Conservation (phyloP, 2,888 invertebrate genomes). For the Catonia carolina region DNA sequence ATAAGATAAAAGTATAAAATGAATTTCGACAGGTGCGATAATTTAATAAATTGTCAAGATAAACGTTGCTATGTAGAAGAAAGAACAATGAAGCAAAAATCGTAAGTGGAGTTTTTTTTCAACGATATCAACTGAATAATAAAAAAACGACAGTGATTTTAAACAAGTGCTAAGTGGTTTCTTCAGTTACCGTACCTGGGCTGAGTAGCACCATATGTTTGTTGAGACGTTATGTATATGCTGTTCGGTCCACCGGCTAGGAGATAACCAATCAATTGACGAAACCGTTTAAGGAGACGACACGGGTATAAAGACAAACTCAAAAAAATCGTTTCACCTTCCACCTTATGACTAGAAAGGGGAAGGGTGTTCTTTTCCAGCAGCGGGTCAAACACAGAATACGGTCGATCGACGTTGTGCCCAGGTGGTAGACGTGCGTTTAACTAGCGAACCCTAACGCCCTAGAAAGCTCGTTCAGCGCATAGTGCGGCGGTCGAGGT, state of each 20-base stretch:
- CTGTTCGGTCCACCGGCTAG: slow-evolving; percentile 15
- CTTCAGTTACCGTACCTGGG: slow-evolving; percentile 35
- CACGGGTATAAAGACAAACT: background rate
- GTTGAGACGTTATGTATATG: slow-evolving; percentile 24
- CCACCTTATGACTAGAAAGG: background rate
- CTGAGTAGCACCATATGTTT: slow-evolving; percentile 39
- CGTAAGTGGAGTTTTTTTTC: too few relatives aligned
- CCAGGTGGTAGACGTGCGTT: background rate
- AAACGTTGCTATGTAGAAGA: too few relatives aligned
- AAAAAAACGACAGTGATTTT: too few relatives aligned
- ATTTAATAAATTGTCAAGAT: too few relatives aligned
- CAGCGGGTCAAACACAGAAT: background rate
- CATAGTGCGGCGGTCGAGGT: background rate
- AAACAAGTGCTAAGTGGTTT: too few relatives aligned
- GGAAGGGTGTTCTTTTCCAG: slow-evolving; percentile 6
- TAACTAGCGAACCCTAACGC: background rate
- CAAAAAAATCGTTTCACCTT: background rate
- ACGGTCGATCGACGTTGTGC: background rate
- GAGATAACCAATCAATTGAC: background rate
- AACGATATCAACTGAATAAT: too few relatives aligned
- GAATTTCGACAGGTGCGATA: too few relatives aligned
- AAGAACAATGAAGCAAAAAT: too few relatives aligned
- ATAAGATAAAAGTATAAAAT: too few relatives aligned
- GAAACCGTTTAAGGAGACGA: background rate
- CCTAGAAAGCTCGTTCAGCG: background rate